Conservation (phyloP, 2,113 vertebrate species). For the Odocoileus virginianus region DNA sequence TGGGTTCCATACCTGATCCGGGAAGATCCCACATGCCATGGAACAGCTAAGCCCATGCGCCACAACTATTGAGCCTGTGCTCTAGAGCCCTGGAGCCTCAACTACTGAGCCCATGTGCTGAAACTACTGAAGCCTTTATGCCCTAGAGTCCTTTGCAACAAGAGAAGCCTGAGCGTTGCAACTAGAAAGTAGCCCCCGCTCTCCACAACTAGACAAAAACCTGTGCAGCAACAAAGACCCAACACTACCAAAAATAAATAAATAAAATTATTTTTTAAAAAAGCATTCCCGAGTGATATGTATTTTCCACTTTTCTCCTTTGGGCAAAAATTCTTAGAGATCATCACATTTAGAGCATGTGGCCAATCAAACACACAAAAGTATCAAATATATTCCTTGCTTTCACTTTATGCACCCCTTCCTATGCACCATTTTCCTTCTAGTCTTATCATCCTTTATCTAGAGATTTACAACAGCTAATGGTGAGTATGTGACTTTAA, state of each 20-base stretch:
- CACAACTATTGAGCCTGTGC: background rate
- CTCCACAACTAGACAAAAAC: background rate
- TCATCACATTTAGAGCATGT: background rate
- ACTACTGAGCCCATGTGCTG: background rate
- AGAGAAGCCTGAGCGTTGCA: background rate
- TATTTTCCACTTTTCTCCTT: background rate
- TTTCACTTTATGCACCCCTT: background rate
- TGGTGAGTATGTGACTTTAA: background rate
- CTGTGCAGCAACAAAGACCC: background rate
- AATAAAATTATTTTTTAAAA: background rate
- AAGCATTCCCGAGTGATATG: background rate
- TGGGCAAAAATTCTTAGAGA: background rate
- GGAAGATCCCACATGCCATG: background rate
- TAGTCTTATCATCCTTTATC: background rate
- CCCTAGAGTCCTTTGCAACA: background rate
- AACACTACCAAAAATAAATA: background rate
- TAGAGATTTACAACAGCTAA: background rate
- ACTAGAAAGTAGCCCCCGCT: fast-evolving
- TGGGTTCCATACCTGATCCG: background rate
- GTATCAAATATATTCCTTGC: background rate
- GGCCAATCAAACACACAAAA: background rate
- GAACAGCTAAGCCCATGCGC: background rate
- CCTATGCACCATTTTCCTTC: background rate
- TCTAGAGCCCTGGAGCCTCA: background rate
- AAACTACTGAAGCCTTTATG: background rate